Conservation (phyloP, 2,888 invertebrate species). For the Polia nebulosa region DNA sequence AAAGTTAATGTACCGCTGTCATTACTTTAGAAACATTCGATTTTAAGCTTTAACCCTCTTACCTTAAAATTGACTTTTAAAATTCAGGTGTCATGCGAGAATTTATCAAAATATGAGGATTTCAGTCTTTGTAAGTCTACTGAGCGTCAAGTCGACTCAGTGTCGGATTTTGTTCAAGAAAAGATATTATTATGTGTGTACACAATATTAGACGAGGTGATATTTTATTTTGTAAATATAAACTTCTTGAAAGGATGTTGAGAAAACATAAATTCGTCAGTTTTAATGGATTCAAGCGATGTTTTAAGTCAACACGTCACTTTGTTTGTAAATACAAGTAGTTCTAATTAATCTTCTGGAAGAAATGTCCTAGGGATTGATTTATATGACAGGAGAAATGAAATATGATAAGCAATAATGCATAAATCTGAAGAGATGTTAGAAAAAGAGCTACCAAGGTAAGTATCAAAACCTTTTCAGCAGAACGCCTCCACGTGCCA, state of each 20-base stretch:
- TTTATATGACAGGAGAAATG: neutral
- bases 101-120: slow-evolving; percentile 36
- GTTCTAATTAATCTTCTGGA: neutral
- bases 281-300: slow-evolving; percentile 7
- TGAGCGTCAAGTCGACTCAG: slow-evolving; percentile 27
- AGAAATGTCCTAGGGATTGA: neutral
- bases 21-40: slow-evolving; percentile 27
- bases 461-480: neutral
- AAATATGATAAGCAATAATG: neutral
- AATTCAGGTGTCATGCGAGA: neutral
- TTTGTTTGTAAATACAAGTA: neutral
- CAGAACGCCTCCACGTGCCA: too few relatives aligned
- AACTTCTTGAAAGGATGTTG: neutral
- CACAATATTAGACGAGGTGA: neutral
- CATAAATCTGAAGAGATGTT: neutral
- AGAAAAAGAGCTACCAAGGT: neutral
- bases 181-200: neutral
- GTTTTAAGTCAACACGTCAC: neutral
- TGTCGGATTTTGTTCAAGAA: slow-evolving; percentile 34
- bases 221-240: slow-evolving; percentile 18
- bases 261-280: slow-evolving; percentile 19
- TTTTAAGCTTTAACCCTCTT: slow-evolving; percentile 14
- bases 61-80: slow-evolving; percentile 13
- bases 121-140: slow-evolving; percentile 24
- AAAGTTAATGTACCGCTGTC: slow-evolving; percentile 56